These are phyloP conservation scores for Brachionus asplanchnoidis DNA, from an alignment of 1,140 invertebrate species.

Conservation along the genomic window DNA sequence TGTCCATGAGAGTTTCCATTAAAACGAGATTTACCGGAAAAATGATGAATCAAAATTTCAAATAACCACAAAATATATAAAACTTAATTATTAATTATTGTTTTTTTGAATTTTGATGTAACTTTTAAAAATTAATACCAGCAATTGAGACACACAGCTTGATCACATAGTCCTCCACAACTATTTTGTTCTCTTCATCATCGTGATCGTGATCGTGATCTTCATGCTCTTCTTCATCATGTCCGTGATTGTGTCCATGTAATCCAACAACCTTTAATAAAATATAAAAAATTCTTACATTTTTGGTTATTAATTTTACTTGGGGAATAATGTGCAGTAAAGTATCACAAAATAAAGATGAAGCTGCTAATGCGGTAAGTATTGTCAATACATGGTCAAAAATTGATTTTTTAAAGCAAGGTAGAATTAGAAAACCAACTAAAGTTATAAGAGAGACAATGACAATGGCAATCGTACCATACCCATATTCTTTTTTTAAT, in stretches of 20 bases:
- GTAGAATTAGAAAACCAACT: background rate
- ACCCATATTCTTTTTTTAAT: constrained; percentile 13
- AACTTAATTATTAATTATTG: background rate
- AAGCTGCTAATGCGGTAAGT: constrained; percentile 51
- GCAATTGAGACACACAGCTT: background rate
- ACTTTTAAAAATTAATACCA: background rate
- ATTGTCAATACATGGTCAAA: background rate
- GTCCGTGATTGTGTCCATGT: background rate
- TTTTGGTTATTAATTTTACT: background rate
- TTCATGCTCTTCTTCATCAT: background rate
- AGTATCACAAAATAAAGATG: constrained; percentile 56
- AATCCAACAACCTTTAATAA: background rate
- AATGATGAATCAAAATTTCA: constrained; percentile 16
- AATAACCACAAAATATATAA: background rate
- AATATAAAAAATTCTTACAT: background rate
- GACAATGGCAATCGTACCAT: constrained; percentile 9
- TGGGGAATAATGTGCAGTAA: constrained; percentile 58
- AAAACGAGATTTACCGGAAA: background rate
- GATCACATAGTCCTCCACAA: constrained; percentile 4
- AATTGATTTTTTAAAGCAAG: constrained; percentile 21
- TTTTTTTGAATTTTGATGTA: background rate
- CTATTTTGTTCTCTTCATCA: background rate
- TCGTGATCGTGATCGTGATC: constrained; percentile 3
- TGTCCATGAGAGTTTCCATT: background rate
- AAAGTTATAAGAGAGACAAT: background rate